These are phyloP conservation scores for Sitophilus oryzae DNA, from an alignment of 1,140 invertebrate species.

Conservation along the genomic window DNA sequence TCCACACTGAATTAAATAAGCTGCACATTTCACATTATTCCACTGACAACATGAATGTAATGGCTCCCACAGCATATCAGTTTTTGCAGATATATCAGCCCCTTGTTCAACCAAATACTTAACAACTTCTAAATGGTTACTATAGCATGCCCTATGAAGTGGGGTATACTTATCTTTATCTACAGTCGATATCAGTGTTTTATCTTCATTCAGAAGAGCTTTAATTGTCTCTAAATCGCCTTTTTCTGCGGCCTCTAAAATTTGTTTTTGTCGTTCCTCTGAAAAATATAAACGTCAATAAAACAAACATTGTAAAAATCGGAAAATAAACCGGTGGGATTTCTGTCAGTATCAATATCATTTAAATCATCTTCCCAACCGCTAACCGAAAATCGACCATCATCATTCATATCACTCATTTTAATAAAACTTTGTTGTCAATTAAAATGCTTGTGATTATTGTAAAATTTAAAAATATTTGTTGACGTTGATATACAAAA, in stretches of 20 bases:
- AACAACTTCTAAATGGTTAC: conserved; percentile 72
- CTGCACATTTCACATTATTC: conserved; percentile 75
- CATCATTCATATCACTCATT: conserved; percentile 30
- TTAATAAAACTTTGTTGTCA: too few species aligned
- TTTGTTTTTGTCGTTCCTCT: conserved; percentile 62
- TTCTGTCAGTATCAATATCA: conserved; percentile 52
- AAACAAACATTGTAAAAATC: too few species aligned
- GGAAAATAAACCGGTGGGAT: conserved; percentile 56
- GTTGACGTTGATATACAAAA: too few species aligned
- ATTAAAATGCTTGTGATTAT: too few species aligned
- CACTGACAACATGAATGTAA: conserved; percentile 88
- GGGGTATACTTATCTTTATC: conserved; percentile 91
- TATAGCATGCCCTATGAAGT: conserved; percentile 86
- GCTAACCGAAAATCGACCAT: conserved; percentile 47
- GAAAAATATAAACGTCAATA: conserved; percentile 37
- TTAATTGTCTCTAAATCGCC: conserved; percentile 63
- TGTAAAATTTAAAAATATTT: too few species aligned
- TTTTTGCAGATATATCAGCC: conserved; percentile 69
- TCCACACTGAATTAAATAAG: conserved; percentile 72
- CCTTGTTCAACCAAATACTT: conserved; percentile 67
- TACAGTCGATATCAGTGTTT: conserved; percentile 56
- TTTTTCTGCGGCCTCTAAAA: conserved; percentile 79
- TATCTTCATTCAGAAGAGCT: conserved; percentile 56
- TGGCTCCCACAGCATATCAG: conserved; percentile 85
- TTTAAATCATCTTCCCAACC: conserved; percentile 61